Percentiles rank a stretch among this genome's conserved stretches.
Conservation (phyloP, 2,113 vertebrate species). For the Pygoscelis adeliae region DNA sequence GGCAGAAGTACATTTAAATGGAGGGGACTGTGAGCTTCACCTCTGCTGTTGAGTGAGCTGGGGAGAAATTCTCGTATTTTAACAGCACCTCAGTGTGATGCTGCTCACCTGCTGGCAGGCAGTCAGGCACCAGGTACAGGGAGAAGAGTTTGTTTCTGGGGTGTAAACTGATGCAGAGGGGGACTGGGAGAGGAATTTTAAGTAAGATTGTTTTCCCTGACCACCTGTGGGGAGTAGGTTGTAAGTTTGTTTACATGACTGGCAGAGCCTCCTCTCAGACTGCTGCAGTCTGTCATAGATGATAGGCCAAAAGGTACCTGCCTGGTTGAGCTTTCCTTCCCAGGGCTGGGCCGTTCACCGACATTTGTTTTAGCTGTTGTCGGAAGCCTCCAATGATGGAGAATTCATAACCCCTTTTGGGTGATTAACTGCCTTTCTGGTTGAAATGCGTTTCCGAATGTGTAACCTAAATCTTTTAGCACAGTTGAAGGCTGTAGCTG, state of each 20-base stretch:
- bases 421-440: not conserved
- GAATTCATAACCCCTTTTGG: not conserved
- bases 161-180: not conserved
- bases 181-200: not conserved
- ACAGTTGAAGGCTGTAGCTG: not conserved
- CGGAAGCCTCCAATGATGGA: not conserved
- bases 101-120: not conserved
- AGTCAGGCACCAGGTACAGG: not conserved
- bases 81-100: not conserved
- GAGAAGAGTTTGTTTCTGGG: not conserved
- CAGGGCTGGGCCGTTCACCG: fast-evolving
- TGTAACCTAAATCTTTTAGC: not conserved
- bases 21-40: not conserved
- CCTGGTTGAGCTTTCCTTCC: not conserved
- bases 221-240: not conserved
- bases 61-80: not conserved
- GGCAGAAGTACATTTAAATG: not conserved
- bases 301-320: not conserved
- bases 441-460: not conserved
- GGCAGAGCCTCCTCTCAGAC: not conserved
- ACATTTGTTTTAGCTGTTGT: not conserved
- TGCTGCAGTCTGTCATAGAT: not conserved
- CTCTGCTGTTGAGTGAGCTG: not conserved
- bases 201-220: not conserved
- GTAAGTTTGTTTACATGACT: not conserved